phyloP scores from a whole-genome alignment of 2,888 invertebrate species.

The Ophion ventricosus region DNA sequence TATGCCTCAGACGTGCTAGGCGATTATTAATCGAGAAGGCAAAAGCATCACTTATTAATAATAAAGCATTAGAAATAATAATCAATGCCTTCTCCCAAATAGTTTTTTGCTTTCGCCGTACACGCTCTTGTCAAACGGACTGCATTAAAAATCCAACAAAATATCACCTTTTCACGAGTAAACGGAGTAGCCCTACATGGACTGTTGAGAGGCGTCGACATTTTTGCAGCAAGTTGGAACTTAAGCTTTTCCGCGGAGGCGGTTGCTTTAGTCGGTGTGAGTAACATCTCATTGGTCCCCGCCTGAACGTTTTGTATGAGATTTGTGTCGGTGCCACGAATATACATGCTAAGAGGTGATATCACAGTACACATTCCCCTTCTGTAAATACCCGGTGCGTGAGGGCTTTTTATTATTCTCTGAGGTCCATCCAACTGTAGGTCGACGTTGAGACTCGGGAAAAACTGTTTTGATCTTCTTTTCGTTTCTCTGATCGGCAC shows the following conservation, averaged over 20 bases:
- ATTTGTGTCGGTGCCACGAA: conserved; percentile 74
- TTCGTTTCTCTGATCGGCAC: conserved; percentile 38
- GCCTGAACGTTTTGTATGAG: conserved; percentile 74
- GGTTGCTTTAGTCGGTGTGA: conserved; percentile 69
- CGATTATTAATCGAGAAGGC: too few species aligned
- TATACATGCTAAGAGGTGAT: conserved; percentile 78
- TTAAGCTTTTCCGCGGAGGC: conserved; percentile 62
- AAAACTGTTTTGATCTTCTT: conserved; percentile 68
- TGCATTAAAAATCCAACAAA: background rate
- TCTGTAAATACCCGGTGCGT: conserved; percentile 66
- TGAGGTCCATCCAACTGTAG: background rate
- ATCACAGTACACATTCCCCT: conserved; percentile 69
- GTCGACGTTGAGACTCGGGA: conserved; percentile 55
- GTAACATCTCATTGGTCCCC: conserved; percentile 70
- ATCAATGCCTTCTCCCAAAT: too few species aligned
- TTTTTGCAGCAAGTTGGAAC: conserved; percentile 69
- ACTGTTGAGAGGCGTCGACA: conserved; percentile 14
- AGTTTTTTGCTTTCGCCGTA: too few species aligned
- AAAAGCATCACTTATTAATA: too few species aligned
- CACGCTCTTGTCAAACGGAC: too few species aligned
- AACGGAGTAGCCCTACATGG: conserved; percentile 2
- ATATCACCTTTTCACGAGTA: conserved; percentile 18
- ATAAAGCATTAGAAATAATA: too few species aligned
- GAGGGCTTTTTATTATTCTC: conserved; percentile 66
- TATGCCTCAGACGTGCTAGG: too few species aligned